Conservation (phyloP, 2,888 invertebrate species). For the Eupeodes latifasciatus region DNA sequence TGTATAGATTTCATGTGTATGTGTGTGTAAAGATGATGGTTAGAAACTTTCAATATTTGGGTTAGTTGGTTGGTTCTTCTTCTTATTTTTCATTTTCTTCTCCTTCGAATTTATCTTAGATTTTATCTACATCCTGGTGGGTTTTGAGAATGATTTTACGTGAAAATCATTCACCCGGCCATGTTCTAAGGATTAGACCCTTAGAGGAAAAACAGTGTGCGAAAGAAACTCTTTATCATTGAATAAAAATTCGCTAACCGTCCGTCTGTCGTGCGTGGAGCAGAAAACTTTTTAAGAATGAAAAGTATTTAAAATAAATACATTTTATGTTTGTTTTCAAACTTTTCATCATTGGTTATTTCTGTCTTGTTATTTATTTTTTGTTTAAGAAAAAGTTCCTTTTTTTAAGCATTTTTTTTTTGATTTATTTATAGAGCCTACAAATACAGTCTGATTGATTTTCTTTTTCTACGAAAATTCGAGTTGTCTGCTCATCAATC, state of each 20-base stretch:
- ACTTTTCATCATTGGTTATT: slow-evolving; percentile 29
- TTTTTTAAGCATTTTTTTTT: background rate
- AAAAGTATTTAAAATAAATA: slow-evolving; percentile 26
- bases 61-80: slow-evolving; percentile 49
- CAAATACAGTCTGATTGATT: too few relatives aligned
- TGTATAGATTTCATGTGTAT: background rate
- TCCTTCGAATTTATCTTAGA: slow-evolving; percentile 39
- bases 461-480: too few relatives aligned
- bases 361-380: background rate
- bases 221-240: slow-evolving; percentile 45
- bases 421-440: background rate
- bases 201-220: slow-evolving; percentile 7
- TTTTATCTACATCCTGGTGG: slow-evolving; percentile 53
- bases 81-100: slow-evolving; percentile 42
- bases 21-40: slow-evolving; percentile 37
- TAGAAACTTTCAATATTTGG: slow-evolving; percentile 68
- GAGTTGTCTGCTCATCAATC: too few relatives aligned
- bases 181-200: background rate
- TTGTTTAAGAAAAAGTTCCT: background rate
- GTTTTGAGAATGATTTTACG: slow-evolving; percentile 52
- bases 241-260: slow-evolving; percentile 50
- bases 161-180: slow-evolving; percentile 32
- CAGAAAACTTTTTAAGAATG: slow-evolving; percentile 36
- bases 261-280: background rate
- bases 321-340: slow-evolving; percentile 53